Evolutionary conservation across 2,888 invertebrate genomes (phyloP).

Genomic region (Spialia ferax): DNA sequence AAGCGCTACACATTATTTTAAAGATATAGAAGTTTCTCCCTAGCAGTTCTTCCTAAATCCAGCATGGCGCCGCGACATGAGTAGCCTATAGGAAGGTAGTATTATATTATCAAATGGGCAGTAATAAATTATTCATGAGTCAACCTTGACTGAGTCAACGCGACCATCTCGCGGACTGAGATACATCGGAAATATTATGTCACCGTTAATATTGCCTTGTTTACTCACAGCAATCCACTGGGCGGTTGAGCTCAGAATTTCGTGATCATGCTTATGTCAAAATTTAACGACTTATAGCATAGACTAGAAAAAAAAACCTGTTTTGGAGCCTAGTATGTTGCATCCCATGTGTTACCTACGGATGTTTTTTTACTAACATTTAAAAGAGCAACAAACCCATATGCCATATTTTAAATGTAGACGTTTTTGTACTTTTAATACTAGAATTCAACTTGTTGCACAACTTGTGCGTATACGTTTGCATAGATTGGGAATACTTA

Average conservation of each 20-base stretch:
- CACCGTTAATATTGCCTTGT: conserved; percentile 44
- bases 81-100: neutral
- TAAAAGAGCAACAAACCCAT: neutral
- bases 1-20: too few relatives aligned
- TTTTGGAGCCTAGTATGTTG: neutral
- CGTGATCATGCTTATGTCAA: conserved; percentile 10
- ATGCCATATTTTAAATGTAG: too few relatives aligned
- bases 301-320: conserved; percentile 12
- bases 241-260: conserved; percentile 26
- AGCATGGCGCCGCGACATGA: conserved; percentile 27
- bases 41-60: conserved; percentile 14
- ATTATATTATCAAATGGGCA: conserved; percentile 24
- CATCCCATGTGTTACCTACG: neutral
- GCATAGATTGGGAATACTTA: too few relatives aligned
- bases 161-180: conserved; percentile 46
- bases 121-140: conserved; percentile 52
- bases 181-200: conserved; percentile 50
- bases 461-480: too few relatives aligned
- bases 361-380: neutral
- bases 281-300: conserved; percentile 20
- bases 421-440: too few relatives aligned
- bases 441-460: too few relatives aligned
- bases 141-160: conserved; percentile 52
- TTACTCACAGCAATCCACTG: conserved; percentile 37
- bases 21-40: too few relatives aligned